Conservation (phyloP, 92 coral and sea anemone genomes). For the Meandrina meandrites region DNA sequence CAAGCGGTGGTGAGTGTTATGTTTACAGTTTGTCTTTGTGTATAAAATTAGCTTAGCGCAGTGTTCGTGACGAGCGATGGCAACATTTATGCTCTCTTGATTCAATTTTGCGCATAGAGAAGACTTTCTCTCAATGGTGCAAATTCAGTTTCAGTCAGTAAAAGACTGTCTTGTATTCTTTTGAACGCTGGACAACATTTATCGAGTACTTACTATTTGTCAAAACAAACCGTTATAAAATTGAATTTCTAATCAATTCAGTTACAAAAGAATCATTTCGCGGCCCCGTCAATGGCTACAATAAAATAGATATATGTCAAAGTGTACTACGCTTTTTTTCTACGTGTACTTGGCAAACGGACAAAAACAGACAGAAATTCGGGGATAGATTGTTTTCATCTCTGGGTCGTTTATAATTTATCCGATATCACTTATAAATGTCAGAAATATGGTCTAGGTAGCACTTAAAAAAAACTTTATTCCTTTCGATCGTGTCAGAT, state of each 20-base stretch:
- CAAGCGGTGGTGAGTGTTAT: not conserved
- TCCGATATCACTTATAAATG: too few relatives aligned
- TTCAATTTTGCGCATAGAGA: not conserved
- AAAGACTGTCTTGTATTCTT: not conserved
- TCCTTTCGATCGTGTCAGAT: not conserved
- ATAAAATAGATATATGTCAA: not conserved
- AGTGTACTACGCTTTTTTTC: not conserved
- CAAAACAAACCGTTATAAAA: not conserved
- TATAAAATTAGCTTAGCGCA: not conserved
- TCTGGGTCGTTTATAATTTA: not conserved
- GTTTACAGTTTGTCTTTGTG: not conserved
- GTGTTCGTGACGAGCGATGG: not conserved
- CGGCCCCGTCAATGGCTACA: not conserved
- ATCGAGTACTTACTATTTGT: not conserved
- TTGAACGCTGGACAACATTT: not conserved
- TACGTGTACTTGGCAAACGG: not conserved
- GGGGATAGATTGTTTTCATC: not conserved
- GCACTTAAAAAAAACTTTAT: too few relatives aligned
- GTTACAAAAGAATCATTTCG: not conserved
- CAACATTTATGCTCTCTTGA: not conserved
- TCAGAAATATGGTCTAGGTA: too few relatives aligned
- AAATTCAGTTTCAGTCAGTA: not conserved
- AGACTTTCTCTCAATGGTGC: not conserved
- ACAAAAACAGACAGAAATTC: not conserved
- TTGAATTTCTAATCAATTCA: not conserved